Evolutionary conservation across 2,113 vertebrate genomes (phyloP), one percentile per base, ranked within the genome.

Genomic region (Gnathonemus longibarbis): DNA sequence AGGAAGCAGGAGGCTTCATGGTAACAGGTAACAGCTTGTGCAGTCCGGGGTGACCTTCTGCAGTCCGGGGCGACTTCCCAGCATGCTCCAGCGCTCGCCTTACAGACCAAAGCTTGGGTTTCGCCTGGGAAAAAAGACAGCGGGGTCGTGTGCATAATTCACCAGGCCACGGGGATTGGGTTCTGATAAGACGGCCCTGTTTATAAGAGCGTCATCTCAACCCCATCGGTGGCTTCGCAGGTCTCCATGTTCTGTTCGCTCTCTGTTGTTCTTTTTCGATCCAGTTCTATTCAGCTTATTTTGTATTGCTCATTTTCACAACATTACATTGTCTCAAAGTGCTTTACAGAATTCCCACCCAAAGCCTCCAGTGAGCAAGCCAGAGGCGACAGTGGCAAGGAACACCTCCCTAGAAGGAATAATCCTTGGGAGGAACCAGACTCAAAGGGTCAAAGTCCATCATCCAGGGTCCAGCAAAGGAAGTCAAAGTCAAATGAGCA

Each of bases 81-180:
- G 92, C 88, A 84, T 89, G 35, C 17, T 27, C 15, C n/a, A 17
- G 10, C 11, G 92, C 95, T 96, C 95, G 92, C 95, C 95, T 96
- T 91, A 92, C 96, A 93, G 92, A 89, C 92, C 93, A 93, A 94
- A 94, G 96, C 95, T 98, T 95, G 93, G 92, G 95, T 98, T 98
- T 96, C 97, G 93, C 91, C 94, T 94, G 19, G 95, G 95, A 96
- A 95, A 95, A 62, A 3, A 31, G 95, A 95, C 93, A 92, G 92
- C 94, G 94, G 94, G 91, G 91, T 84, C 15, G 15, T 89, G 95
- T 97, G 94, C 95, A 98, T 98, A 97, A 98, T 98, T 98, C 94
- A 98, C 93, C 91, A 95, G 91, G 93, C 93, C 90, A 92, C 87
- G 91, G 92, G 94, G 95, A 96, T 96, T 95, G 93, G 93, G 94